Evolutionary conservation across 2,113 vertebrate genomes (phyloP), one percentile per base, ranked within the genome.

Genomic region (Dendropsophus ebraccatus): DNA sequence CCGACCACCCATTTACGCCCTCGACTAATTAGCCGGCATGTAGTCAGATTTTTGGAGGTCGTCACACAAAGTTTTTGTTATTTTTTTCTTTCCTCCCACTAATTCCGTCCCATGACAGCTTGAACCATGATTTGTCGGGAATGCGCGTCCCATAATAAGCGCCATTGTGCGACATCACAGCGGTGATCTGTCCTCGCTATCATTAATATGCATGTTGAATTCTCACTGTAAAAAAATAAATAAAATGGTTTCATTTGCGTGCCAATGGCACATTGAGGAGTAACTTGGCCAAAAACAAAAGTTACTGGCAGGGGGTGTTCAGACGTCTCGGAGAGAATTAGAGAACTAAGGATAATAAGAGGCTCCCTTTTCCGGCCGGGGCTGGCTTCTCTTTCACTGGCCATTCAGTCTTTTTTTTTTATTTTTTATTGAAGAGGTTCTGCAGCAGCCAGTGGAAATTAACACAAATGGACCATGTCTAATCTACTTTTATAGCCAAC

Each of bases 161-260:
- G 77, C 77, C 21, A 80, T 45, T 80, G 77, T 80, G 21, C 37
- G 14, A 1, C 5, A 70, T 69, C 81, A 70, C 81, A 70, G 62
- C 30, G 73, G 49, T 70, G 45, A 52, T 28, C 47, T 70, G 65
- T 82, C 49, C 62, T 37, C 81, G 23, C 10, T 65, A 65, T 56
- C 65, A 82, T 82, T 82, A 82, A 82, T 69, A 69, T 82, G 65
- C 65, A 69, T 23, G 21, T 52, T 35, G 30, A 70, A 70, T 82
- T 82, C 65, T 14, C 81, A 69, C 62, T 82, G 81, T 82, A 81
- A 60, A 81, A 62, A 58, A 45, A n/a, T n/a, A n/a, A n/a, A n/a
- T n/a, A n/a, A 76, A 79, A 58, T 52, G 14, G 81, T 49, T 82
- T 82, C 17, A 82, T 82, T 82, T 72, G 81, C 81, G 37, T 82